Percentiles rank a stretch among this genome's conserved stretches.
Conservation (phyloP, 2,797 vertebrate species). For the Tamandua tetradactyla region DNA sequence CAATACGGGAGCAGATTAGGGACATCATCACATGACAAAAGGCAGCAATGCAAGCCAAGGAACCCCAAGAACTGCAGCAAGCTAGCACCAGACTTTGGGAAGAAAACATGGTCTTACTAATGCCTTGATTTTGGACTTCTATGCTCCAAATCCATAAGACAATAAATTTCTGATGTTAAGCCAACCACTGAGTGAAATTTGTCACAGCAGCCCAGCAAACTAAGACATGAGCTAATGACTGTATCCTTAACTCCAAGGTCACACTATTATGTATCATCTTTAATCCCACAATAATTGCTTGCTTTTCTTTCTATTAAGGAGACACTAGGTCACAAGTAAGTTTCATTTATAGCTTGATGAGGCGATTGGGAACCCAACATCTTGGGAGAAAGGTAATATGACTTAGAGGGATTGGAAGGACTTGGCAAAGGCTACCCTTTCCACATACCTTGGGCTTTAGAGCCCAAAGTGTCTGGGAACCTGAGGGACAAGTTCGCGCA, state of each 20-base stretch:
- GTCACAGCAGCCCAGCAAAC: too few species aligned
- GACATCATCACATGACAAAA: too few species aligned
- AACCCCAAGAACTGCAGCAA: too few species aligned
- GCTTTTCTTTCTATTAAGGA: neutral
- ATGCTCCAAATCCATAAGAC: too few species aligned
- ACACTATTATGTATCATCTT: neutral
- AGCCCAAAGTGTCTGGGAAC: neutral
- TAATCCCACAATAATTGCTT: neutral
- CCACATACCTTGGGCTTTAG: neutral
- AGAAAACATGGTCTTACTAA: too few species aligned
- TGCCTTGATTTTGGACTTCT: too few species aligned
- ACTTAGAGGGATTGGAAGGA: neutral
- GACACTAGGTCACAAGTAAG: neutral
- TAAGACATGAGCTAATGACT: neutral
- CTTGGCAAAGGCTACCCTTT: neutral
- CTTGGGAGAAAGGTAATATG: neutral
- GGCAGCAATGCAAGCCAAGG: too few species aligned
- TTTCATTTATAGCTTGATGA: neutral
- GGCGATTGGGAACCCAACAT: neutral
- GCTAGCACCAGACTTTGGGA: too few species aligned
- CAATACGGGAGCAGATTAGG: too few species aligned
- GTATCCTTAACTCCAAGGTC: neutral
- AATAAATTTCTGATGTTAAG: too few species aligned
- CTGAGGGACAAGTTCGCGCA: conserved; percentile 3
- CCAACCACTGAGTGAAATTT: too few species aligned